Evolutionary conservation across 2,888 invertebrate genomes (phyloP), one percentile per base, ranked within the genome.

Genomic region (Synergus itoensis): DNA sequence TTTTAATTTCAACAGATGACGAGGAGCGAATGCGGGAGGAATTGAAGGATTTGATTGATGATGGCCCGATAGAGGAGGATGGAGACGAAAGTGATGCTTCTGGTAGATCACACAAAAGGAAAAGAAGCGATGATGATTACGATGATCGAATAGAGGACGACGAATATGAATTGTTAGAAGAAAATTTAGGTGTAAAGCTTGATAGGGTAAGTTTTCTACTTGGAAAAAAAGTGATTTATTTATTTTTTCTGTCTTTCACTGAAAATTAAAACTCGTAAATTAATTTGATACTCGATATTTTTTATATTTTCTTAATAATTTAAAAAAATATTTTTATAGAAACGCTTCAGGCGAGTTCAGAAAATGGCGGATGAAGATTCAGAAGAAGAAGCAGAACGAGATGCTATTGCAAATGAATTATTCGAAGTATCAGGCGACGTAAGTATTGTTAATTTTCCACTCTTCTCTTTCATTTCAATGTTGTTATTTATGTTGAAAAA

Each of bases 101-200:
- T 16, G 48, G 82, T 18, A 80, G 82, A 48, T 91, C 92, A 60
- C 95, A 94, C 86, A 95, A 96, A 87, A 95, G 96, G 87, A 97
- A 96, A 87, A 97, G 97, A 92, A 96, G 95, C 90, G 97, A 98
- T 88, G 96, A 97, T 86, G 97, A 98, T 89, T 93, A 96, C 79
- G 98, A 98, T 92, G 98, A 99, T 91, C 94, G 98, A 77, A 93
- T 99, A 28, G 99, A 99, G 92, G 99, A 99, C 90, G 99, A 99
- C 89, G 99, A 99, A 94, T 98, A 98, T 92, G 99, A 99, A 92
- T 94, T 99, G 63, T 96, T 99, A 87, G 99, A 99, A 91, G 99
- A 99, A 92, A 99, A 99, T 94, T 95, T 99, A 89, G 99, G 99
- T 82, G 97, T 98, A 1, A 98, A 98, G 95, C 96, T 99, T 83